Evolutionary conservation across 2,113 vertebrate species (phyloP).

Genomic region (Hippocampus comes): DNA sequence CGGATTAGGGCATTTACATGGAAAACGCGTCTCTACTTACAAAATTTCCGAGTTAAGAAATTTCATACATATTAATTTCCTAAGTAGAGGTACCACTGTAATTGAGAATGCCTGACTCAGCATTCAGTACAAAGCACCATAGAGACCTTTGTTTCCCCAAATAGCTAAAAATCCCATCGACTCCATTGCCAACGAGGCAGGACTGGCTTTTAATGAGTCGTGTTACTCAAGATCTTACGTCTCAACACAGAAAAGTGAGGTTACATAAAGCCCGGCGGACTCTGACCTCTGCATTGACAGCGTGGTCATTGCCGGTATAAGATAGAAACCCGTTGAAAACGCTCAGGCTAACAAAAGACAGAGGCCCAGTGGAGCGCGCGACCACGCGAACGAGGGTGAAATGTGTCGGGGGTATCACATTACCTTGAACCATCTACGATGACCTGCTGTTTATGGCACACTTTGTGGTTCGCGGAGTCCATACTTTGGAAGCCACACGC

Average conservation of each 20-base stretch:
- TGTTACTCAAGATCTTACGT: conserved; percentile 23
- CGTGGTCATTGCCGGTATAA: conserved; percentile 36
- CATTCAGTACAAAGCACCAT: not conserved
- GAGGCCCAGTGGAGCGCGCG: conserved; percentile 11
- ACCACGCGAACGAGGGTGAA: conserved; percentile 1
- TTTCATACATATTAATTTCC: too few relatives aligned
- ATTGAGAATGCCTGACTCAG: not conserved
- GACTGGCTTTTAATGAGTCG: not conserved
- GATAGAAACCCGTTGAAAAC: conserved; percentile 10
- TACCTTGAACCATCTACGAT: conserved; percentile 20
- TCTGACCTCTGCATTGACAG: conserved; percentile 41
- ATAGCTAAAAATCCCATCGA: not conserved
- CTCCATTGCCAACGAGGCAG: conserved; percentile 2
- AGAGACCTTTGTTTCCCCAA: not conserved
- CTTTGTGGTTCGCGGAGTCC: not conserved
- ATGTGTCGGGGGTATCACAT: conserved; percentile 33
- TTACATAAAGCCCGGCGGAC: conserved; percentile 49
- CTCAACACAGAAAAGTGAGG: conserved; percentile 11
- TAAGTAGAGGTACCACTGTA: not conserved
- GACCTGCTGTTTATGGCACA: conserved; percentile 40
- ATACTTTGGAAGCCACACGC: not conserved
- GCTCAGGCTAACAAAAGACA: not conserved
- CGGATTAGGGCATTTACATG: too few relatives aligned
- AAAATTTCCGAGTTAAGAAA: too few relatives aligned
- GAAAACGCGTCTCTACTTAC: too few relatives aligned